These are phyloP conservation scores for Campylomormyrus tamandua DNA, from an alignment of 2,113 vertebrate genomes.

Conservation along the genomic window DNA sequence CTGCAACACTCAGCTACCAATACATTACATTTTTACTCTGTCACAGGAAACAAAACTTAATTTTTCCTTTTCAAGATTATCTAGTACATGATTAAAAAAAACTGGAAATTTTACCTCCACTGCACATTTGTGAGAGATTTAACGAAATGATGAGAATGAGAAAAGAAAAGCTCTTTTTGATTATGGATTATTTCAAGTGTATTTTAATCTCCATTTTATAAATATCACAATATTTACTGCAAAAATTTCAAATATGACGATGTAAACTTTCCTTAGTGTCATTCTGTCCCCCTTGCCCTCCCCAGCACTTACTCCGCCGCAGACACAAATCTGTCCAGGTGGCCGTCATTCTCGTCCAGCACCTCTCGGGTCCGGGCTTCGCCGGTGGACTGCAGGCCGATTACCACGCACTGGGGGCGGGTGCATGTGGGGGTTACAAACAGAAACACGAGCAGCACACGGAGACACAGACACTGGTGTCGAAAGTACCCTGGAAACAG, in stretches of 20 bases:
- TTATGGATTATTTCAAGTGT: neutral
- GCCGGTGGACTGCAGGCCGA: slow-evolving; percentile 91
- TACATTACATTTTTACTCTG: neutral
- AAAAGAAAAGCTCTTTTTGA: neutral
- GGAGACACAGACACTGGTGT: neutral
- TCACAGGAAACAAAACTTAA: no score
- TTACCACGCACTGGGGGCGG: slow-evolving; percentile 79
- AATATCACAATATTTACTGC: neutral
- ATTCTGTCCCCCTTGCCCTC: neutral
- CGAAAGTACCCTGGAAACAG: neutral
- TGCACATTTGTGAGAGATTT: neutral
- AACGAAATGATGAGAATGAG: neutral
- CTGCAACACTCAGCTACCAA: neutral
- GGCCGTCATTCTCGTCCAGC: slow-evolving; percentile 73
- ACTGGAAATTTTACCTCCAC: no score
- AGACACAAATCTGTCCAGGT: slow-evolving; percentile 68
- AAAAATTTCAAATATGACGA: neutral
- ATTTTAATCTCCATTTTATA: neutral
- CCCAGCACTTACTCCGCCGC: slow-evolving; percentile 63
- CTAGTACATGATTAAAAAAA: no score
- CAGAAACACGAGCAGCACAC: slow-evolving; percentile 5
- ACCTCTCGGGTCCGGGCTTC: slow-evolving; percentile 94
- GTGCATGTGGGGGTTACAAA: slow-evolving; percentile 44
- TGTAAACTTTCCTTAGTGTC: neutral
- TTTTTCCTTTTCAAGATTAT: no score